Evolutionary conservation across 1,140 invertebrate genomes (phyloP).

Genomic region (Polypedilum vanderplanki): DNA sequence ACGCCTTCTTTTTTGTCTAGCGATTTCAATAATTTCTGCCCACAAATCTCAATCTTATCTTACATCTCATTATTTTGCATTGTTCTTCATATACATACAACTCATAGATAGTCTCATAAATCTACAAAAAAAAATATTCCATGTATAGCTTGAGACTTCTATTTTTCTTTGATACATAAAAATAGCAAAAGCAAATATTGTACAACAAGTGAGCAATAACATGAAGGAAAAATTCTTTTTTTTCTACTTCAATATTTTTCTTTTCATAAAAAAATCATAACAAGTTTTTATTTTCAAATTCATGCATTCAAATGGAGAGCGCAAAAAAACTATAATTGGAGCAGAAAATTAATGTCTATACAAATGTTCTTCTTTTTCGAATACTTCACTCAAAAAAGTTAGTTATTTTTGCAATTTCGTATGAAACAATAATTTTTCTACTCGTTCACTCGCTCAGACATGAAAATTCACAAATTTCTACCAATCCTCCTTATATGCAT

Average conservation of each 20-base stretch:
- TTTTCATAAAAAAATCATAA: neutral
- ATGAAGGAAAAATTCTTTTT: neutral
- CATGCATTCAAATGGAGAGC: neutral
- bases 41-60: neutral
- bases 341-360: conserved; percentile 19
- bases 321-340: conserved; percentile 14
- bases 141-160: no score
- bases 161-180: neutral
- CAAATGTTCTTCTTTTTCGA: neutral
- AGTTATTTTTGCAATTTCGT: neutral
- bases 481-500: neutral
- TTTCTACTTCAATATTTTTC: neutral
- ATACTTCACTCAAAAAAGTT: neutral
- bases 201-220: neutral
- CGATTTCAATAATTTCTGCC: neutral
- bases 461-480: neutral
- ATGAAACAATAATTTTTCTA: neutral
- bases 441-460: neutral
- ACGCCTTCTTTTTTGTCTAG: no score
- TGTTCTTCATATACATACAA: neutral
- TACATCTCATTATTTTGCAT: neutral
- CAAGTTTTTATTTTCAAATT: neutral
- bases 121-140: neutral
- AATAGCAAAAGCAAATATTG: neutral
- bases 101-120: neutral